Conservation (phyloP, 2,888 invertebrate species). For the Drosophila paramelanica region DNA sequence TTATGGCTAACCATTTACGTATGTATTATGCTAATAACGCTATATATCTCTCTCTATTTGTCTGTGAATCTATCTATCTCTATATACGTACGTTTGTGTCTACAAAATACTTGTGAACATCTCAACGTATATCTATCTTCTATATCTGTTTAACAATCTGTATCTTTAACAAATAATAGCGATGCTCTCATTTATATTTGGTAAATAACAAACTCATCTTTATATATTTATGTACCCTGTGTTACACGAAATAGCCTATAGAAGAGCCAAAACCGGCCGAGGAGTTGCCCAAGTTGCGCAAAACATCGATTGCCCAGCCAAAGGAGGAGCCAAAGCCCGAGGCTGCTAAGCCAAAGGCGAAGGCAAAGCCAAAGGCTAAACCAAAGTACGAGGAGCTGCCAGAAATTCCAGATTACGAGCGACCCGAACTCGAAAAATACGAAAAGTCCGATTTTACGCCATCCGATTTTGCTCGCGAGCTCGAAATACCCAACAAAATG, state of each 20-base stretch:
- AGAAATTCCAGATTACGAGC: conserved; percentile 90
- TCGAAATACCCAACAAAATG: conserved; percentile 83
- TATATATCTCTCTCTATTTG: conserved; percentile 7
- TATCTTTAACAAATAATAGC: not conserved
- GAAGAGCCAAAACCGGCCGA: conserved; percentile 80
- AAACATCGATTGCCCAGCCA: conserved; percentile 73
- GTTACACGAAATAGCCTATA: conserved; percentile 64
- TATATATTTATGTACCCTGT: conserved; percentile 9
- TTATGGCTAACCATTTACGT: not conserved
- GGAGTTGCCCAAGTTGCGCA: conserved; percentile 84
- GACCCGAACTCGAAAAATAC: conserved; percentile 90
- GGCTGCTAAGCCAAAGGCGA: conserved; percentile 75
- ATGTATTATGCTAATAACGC: not conserved
- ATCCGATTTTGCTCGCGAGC: conserved; percentile 82
- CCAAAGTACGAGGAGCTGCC: conserved; percentile 87
- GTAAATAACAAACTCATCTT: not conserved
- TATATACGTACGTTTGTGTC: not conserved
- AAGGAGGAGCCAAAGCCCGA: conserved; percentile 83
- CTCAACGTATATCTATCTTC: not conserved
- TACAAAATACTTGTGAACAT: not conserved
- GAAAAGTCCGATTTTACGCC: conserved; percentile 87
- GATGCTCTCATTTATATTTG: not conserved
- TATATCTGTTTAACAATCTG: conserved; percentile 15
- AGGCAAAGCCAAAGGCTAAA: conserved; percentile 76
- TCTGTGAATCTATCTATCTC: conserved; percentile 9